Evolutionary conservation across 2,888 invertebrate genomes (phyloP).

Genomic region (Drosophila neonasuta): DNA sequence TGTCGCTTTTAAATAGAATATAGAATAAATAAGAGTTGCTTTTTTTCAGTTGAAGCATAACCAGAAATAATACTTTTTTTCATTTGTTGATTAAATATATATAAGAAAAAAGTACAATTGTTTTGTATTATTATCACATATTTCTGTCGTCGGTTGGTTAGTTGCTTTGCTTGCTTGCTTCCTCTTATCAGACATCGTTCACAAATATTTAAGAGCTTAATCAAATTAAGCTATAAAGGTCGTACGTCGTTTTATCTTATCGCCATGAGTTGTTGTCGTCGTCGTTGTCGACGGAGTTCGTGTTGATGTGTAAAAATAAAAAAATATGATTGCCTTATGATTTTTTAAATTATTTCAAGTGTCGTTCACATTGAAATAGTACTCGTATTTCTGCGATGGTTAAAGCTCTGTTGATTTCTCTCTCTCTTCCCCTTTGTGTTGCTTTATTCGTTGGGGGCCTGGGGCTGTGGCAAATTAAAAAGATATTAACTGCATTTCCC

Average conservation of each 20-base stretch:
- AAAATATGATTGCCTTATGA: conserved; percentile 38
- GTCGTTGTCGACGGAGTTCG: conserved; percentile 16
- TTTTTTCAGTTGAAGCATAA: not conserved
- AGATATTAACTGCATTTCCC: conserved; percentile 76
- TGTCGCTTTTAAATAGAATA: not conserved
- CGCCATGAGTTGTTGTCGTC: conserved; percentile 22
- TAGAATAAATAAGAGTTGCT: not conserved
- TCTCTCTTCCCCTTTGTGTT: conserved; percentile 5
- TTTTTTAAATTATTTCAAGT: conserved; percentile 54
- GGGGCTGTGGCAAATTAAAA: conserved; percentile 59
- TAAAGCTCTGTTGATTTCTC: not conserved
- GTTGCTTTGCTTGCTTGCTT: conserved; percentile 12
- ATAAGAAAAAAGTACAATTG: conserved; percentile 25
- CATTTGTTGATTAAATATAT: conserved; percentile 7
- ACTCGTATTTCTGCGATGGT: not conserved
- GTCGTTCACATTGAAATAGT: conserved; percentile 53
- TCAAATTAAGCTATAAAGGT: conserved; percentile 79
- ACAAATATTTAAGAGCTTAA: conserved; percentile 76
- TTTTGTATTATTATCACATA: conserved; percentile 54
- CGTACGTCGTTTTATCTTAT: conserved; percentile 76
- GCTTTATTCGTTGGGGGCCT: conserved; percentile 7
- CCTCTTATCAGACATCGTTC: conserved; percentile 59
- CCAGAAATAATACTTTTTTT: conserved; percentile 22
- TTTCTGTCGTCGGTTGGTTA: conserved; percentile 25
- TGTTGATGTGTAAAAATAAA: conserved; percentile 34